These are phyloP conservation scores for Hermetia illucens DNA, from an alignment of 1,140 invertebrate genomes.

Conservation along the genomic window DNA sequence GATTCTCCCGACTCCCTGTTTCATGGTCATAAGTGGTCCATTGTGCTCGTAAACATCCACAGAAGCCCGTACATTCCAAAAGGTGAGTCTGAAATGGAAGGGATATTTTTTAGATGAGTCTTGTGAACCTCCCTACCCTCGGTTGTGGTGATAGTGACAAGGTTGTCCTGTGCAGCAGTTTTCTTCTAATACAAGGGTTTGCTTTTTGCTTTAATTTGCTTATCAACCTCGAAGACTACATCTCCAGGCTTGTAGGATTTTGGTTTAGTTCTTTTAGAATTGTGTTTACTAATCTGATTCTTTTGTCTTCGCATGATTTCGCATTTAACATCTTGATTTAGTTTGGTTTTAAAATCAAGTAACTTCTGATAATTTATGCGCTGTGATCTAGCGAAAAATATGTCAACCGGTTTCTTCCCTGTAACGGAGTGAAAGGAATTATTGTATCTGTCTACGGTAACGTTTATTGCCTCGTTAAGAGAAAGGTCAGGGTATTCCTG, in stretches of 20 bases:
- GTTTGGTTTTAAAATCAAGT: neutral
- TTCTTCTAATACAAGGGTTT: too few species aligned
- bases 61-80: too few species aligned
- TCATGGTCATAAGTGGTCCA: too few species aligned
- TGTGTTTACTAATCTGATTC: neutral
- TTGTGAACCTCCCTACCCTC: too few species aligned
- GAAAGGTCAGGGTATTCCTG: neutral
- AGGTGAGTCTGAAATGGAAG: too few species aligned
- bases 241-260: neutral
- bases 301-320: neutral
- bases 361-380: neutral
- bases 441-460: slow-evolving; percentile 1
- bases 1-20: too few species aligned
- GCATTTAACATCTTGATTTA: neutral
- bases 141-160: too few species aligned
- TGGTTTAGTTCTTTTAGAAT: neutral
- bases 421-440: slow-evolving; percentile 2
- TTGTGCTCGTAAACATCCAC: too few species aligned
- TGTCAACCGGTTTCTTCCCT: neutral
- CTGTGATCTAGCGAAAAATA: neutral
- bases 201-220: neutral
- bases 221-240: neutral
- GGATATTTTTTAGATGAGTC: too few species aligned
- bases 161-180: too few species aligned
- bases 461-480: neutral